phyloP scores from a whole-genome alignment of 2,888 invertebrate species.

The Sarcophaga caerulescens region DNA sequence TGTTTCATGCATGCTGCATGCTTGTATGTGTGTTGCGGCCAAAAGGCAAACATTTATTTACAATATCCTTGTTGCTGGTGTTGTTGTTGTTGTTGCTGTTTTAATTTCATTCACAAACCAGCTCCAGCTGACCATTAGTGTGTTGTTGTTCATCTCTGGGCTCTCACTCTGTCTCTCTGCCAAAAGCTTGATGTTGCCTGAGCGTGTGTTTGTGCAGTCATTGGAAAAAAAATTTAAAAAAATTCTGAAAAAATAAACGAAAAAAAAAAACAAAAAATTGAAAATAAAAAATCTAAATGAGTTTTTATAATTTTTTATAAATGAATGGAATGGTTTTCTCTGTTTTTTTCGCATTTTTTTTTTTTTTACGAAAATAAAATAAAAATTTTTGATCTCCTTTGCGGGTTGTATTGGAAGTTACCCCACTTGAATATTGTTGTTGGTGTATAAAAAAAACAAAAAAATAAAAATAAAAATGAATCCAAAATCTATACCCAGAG shows the following conservation, averaged over 20 bases:
- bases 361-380: constrained; percentile 55
- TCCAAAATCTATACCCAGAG: constrained; percentile 19
- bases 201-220: constrained; percentile 43
- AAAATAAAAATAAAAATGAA: constrained; percentile 40
- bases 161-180: constrained; percentile 2
- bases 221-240: constrained; percentile 8
- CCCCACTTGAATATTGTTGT: constrained; percentile 39
- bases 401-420: constrained; percentile 23
- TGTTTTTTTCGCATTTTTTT: constrained; percentile 4
- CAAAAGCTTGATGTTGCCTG: neutral
- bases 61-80: constrained; percentile 42
- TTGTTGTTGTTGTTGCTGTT: constrained; percentile 32
- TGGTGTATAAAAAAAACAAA: too few relatives aligned
- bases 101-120: constrained; percentile 40
- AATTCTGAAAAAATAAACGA: neutral
- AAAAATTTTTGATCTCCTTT: constrained; percentile 49
- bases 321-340: constrained; percentile 26
- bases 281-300: constrained; percentile 64
- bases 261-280: constrained; percentile 6
- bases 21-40: constrained; percentile 48
- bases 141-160: constrained; percentile 14
- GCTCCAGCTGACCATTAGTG: constrained; percentile 57
- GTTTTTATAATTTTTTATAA: constrained; percentile 65
- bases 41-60: constrained; percentile 60
- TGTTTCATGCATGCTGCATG: constrained; percentile 9